A percentile compares a stretch with the other conserved stretches of the same genome.
Evolutionary conservation across 2,888 invertebrate genomes (phyloP).

Genomic region (Pristionchus fissidentatus): DNA sequence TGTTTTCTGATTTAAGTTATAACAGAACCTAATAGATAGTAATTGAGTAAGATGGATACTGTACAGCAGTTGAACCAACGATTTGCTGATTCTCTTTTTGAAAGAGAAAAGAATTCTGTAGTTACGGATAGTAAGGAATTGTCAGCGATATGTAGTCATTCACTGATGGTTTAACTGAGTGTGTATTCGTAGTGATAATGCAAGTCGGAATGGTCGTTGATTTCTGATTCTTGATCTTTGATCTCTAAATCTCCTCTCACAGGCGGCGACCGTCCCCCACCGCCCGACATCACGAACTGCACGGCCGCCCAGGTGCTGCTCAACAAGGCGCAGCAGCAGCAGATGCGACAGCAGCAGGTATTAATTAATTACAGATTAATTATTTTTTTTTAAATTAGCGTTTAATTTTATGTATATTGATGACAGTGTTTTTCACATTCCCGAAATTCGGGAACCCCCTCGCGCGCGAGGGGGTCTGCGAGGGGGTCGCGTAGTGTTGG

Average conservation of each 20-base stretch:
- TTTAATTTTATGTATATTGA: neutral
- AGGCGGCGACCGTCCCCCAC: conserved; percentile 47
- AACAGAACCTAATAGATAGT: too few species aligned
- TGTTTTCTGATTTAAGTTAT: neutral
- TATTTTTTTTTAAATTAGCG: neutral
- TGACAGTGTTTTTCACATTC: neutral
- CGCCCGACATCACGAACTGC: conserved; percentile 50
- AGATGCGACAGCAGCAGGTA: conserved; percentile 63
- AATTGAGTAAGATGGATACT: too few species aligned
- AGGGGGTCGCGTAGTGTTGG: too few species aligned
- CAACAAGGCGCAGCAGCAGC: conserved; percentile 59
- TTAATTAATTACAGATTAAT: too few species aligned
- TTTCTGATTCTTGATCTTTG: neutral
- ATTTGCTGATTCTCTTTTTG: neutral
- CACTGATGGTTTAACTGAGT: neutral
- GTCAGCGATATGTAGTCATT: neutral
- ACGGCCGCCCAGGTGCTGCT: conserved; percentile 64
- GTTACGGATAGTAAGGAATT: neutral
- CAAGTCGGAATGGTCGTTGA: neutral
- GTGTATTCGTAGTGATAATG: neutral
- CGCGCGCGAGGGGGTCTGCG: too few species aligned
- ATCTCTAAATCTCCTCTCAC: neutral
- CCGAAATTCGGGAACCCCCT: neutral
- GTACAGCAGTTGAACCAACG: too few species aligned
- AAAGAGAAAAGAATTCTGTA: neutral